Evolutionary conservation across 2,888 invertebrate species (phyloP), one percentile per base, ranked within the genome.

Genomic region (Cheilosia vulpina): DNA sequence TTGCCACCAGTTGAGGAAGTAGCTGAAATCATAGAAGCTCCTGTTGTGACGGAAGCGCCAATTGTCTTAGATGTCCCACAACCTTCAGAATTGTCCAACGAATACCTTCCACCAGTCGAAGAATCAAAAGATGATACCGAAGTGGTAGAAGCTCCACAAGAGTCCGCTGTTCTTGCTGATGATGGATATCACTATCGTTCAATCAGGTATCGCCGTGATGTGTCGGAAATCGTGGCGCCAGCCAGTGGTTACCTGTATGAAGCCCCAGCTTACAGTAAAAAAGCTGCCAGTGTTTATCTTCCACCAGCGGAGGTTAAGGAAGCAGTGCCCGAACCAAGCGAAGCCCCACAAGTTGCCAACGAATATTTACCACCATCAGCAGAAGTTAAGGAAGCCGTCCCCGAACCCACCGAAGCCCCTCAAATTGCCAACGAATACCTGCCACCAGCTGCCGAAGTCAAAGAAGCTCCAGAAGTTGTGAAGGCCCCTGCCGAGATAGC

Each of bases 211-310:
- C 82, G 84, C 27, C 80, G 84, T 45, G 84, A 85, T 72, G 80
- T 81, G 0, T 84, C 83, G 0, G 80, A 80, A 55, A 66, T 79
- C 1, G 24, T 66, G n/a, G 19, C 66, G 3, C 53, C 66, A 2
- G 11, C 47, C 4, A 62, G 15, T 55, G 80, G 80, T 63, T 88
- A 87, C 24, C 87, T 88, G 0, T 90, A 90, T 27, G 76, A 90
- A 80, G 88, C 89, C 0, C 88, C 89, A 0, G 15, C 87, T 1
- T 87, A 31, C 0, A 6, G 71, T 2, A 41, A 89, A 72, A 88
- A 89, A n/a, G 43, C 41, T 57, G 3, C 73, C 3, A 55, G 17
- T 5, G 57, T 53, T 1, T 77, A 78, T 31, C 50, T 76, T 1
- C 77, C 79, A 11, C 78, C 82, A 38, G 87, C 53, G 24, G 65